A percentile compares a stretch with the other conserved stretches of the same genome.
phyloP scores from a whole-genome alignment of 2,113 vertebrate genomes.

The Tenebrosternarchus preto region DNA sequence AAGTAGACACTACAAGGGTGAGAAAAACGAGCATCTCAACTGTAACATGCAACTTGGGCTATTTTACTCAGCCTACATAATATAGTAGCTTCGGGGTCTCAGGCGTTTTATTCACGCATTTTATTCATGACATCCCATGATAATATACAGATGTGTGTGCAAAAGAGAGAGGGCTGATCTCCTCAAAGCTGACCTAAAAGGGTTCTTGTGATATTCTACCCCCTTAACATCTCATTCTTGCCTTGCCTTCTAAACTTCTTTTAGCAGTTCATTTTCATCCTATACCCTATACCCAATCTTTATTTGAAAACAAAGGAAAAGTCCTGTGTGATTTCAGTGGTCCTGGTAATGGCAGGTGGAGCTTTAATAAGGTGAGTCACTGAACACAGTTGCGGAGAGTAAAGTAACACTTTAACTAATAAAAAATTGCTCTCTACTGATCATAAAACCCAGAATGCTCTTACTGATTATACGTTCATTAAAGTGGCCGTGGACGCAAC shows the following conservation, averaged over 20 bases:
- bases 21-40: neutral
- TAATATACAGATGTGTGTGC: no score
- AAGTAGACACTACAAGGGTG: neutral
- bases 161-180: neutral
- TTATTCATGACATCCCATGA: conserved; percentile 51
- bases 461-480: neutral
- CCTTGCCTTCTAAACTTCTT: neutral
- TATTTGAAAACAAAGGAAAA: neutral
- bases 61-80: neutral
- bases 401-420: neutral
- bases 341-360: neutral
- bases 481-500: neutral
- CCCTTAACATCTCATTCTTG: conserved; percentile 5
- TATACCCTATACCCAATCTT: neutral
- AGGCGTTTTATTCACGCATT: conserved; percentile 50
- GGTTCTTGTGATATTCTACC: conserved; percentile 7
- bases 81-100: conserved; percentile 1
- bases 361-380: neutral
- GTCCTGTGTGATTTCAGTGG: neutral
- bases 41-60: neutral
- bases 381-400: neutral
- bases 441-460: neutral
- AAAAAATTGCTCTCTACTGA: neutral
- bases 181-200: conserved; percentile 1
- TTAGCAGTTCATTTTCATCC: neutral